Conservation (phyloP, 1,140 invertebrate genomes). For the Aphelenchoides avenae region DNA sequence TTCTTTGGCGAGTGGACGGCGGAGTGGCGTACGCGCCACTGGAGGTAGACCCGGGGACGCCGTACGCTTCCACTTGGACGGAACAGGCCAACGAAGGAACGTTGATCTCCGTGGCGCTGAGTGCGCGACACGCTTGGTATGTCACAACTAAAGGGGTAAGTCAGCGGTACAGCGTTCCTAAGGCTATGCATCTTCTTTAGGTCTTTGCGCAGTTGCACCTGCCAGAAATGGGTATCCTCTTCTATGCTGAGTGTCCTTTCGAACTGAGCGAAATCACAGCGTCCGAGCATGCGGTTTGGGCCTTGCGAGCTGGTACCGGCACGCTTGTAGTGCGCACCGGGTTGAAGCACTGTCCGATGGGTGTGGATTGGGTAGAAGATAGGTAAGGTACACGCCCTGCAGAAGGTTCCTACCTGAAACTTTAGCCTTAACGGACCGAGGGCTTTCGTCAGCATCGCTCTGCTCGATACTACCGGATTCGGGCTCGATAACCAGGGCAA, state of each 20-base stretch:
- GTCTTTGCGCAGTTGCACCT: slow-evolving; percentile 44
- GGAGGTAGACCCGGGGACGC: slow-evolving; percentile 12
- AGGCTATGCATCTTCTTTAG: slow-evolving; percentile 18
- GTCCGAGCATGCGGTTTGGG: slow-evolving; percentile 38
- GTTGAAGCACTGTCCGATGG: slow-evolving; percentile 44
- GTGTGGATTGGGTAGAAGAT: slow-evolving; percentile 43
- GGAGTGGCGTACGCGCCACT: slow-evolving; percentile 34
- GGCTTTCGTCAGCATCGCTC: slow-evolving; percentile 35
- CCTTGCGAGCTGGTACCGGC: slow-evolving; percentile 24
- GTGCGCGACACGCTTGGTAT: slow-evolving; percentile 35
- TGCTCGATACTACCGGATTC: slow-evolving; percentile 30
- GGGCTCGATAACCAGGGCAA: slow-evolving; percentile 32
- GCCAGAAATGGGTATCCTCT: slow-evolving; percentile 49
- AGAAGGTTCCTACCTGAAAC: background rate
- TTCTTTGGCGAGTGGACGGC: slow-evolving; percentile 30
- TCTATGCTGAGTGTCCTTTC: slow-evolving; percentile 29
- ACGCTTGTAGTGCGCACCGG: slow-evolving; percentile 38
- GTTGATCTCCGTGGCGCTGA: slow-evolving; percentile 24
- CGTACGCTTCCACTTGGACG: slow-evolving; percentile 17
- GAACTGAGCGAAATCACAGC: slow-evolving; percentile 30
- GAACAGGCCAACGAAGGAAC: slow-evolving; percentile 34
- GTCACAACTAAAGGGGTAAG: slow-evolving; percentile 34
- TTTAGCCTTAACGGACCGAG: slow-evolving; percentile 33
- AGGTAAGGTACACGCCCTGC: slow-evolving; percentile 16
- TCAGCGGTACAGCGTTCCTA: background rate